Conservation (phyloP, 2,113 vertebrate genomes). For the Phasianus colchicus region DNA sequence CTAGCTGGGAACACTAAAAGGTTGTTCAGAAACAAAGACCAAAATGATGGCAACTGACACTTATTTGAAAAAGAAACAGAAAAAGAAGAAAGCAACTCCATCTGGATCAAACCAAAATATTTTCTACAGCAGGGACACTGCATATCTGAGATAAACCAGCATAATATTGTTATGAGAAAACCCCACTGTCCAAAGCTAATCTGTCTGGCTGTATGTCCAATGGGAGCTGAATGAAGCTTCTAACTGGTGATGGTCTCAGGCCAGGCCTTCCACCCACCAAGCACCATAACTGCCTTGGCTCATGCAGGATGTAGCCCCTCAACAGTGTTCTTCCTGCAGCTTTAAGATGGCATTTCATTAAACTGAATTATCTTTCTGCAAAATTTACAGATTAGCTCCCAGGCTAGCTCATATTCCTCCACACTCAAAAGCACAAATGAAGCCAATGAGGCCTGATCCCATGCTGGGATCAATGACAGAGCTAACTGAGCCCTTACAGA, state of each 20-base stretch:
- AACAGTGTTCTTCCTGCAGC: background rate
- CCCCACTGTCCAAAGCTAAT: background rate
- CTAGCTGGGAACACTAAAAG: slow-evolving; percentile 16
- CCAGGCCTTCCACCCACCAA: background rate
- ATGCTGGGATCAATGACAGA: background rate
- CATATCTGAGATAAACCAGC: background rate
- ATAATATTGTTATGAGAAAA: background rate
- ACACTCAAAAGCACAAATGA: background rate
- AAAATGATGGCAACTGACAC: background rate
- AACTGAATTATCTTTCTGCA: slow-evolving; percentile 40
- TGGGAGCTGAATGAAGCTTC: background rate
- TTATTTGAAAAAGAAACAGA: background rate
- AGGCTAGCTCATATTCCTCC: background rate
- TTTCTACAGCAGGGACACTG: background rate
- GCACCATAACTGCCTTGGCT: background rate
- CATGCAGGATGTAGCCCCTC: background rate
- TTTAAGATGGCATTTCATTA: slow-evolving; percentile 38
- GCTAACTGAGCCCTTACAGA: background rate
- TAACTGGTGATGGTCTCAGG: background rate
- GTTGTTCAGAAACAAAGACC: slow-evolving; percentile 15
- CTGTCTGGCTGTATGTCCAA: background rate
- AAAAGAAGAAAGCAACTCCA: background rate
- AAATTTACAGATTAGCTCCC: slow-evolving; percentile 30
- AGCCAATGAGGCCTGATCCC: background rate
- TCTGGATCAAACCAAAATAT: background rate